Evolutionary conservation across 1,140 invertebrate genomes (phyloP), one percentile per base, ranked within the genome.

Genomic region (Protaetia brevitarsis): DNA sequence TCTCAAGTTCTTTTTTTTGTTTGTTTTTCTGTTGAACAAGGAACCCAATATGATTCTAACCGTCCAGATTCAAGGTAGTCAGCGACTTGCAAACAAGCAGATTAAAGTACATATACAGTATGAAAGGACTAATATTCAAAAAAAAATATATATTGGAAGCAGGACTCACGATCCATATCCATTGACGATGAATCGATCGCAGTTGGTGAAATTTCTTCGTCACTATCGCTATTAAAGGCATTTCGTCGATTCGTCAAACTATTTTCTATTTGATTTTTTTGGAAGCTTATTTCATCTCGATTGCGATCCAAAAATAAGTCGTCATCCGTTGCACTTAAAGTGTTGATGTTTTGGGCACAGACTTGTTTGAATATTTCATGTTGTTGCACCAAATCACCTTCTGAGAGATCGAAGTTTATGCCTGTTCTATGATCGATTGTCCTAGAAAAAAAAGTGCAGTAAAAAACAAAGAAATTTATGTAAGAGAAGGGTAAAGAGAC

Each of bases 341-440:
- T 76, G 56, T 78, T 78, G 19, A 79, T 74, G 63, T 73, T 78
- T 58, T 77, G 74, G 61, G 81, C 80, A 73, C 84, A 86, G 4
- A 82, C 79, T 71, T 85, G 82, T 66, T 85, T 81, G 77, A 86
- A 86, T 64, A 85, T 72, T 66, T 83, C 80, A 13, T 79, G 76
- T 68, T 79, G 80, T 51, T 79, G 71, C 45, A 79, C 76, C 67
- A 80, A 66, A 68, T 84, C 82, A 37, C 68, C 70, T 31, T 67
- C 66, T 65, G 76, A 77, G 28, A 84, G 71, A 70, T 81, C 79
- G 69, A 85, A 84, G 66, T 81, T 82, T 71, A 83, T 81, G 68
- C 79, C 79, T 16, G 79, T 79, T 61, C 83, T 78, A 67, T 80
- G 78, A 60, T 84, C 82, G 41, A 83, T 81, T 1, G 72, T 66